Conservation (phyloP, 2,888 invertebrate genomes). For the Phortica magna region DNA sequence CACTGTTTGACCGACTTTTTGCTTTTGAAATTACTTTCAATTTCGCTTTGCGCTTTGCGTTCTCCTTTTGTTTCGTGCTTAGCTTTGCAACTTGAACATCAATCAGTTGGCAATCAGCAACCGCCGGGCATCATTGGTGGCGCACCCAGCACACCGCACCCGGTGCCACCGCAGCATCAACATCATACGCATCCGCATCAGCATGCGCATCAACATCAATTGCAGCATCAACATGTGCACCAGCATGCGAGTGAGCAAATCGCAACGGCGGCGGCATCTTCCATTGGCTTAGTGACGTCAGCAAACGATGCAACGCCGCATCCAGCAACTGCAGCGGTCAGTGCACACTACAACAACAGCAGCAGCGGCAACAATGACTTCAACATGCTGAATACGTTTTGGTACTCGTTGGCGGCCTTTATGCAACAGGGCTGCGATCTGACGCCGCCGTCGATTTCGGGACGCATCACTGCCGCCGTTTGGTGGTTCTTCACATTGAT, state of each 20-base stretch:
- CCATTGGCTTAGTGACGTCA: conserved; percentile 18
- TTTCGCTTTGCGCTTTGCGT: background rate
- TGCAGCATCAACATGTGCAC: conserved; percentile 36
- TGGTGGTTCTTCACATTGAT: conserved; percentile 99
- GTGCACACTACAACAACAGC: conserved; percentile 47
- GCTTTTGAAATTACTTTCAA: background rate
- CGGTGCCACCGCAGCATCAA: conserved; percentile 41
- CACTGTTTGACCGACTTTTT: background rate
- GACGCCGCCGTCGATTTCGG: conserved; percentile 87
- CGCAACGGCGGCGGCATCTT: background rate
- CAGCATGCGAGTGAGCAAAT: conserved; percentile 34
- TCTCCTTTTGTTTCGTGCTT: background rate
- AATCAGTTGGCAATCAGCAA: conserved; percentile 67
- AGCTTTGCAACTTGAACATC: conserved; percentile 49
- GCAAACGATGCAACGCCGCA: background rate
- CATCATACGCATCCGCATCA: too few species aligned
- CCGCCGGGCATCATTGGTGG: conserved; percentile 74
- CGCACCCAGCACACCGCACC: conserved; percentile 44
- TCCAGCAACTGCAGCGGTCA: conserved; percentile 10
- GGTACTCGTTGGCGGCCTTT: conserved; percentile 98
- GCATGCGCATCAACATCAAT: conserved; percentile 36
- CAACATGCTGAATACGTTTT: conserved; percentile 95
- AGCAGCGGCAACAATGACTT: conserved; percentile 84
- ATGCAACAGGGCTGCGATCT: conserved; percentile 99
- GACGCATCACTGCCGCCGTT: conserved; percentile 95